Evolutionary conservation across 2,888 invertebrate genomes (phyloP).

Genomic region (Metellina segmentata): DNA sequence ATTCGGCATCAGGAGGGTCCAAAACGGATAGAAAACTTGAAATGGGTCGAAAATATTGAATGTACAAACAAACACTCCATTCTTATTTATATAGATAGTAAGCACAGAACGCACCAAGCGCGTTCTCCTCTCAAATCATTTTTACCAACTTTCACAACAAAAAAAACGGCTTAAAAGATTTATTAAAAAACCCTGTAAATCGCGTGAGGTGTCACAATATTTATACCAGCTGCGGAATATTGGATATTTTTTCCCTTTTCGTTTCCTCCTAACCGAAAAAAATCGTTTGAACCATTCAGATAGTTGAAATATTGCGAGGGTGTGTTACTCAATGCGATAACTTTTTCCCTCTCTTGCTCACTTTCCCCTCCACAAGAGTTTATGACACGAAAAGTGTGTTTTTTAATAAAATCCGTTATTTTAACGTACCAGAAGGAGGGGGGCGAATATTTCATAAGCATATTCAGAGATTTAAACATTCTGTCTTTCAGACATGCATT

Average conservation of each 20-base stretch:
- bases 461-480: background rate
- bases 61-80: too few relatives aligned
- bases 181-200: slow-evolving; percentile 29
- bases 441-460: background rate
- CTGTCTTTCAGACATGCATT: background rate
- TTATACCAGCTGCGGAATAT: slow-evolving; percentile 13
- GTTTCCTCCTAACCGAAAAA: background rate
- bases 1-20: too few relatives aligned
- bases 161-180: slow-evolving; percentile 8
- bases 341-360: background rate
- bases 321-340: background rate
- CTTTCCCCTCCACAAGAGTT: background rate
- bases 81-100: too few relatives aligned
- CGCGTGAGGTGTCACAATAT: slow-evolving; percentile 50
- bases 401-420: background rate
- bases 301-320: background rate
- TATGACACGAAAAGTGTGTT: background rate
- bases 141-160: background rate
- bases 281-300: slow-evolving; percentile 4
- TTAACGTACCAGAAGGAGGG: background rate
- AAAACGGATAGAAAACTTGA: too few relatives aligned
- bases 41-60: too few relatives aligned
- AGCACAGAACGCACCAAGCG: background rate
- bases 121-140: background rate
- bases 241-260: background rate